A percentile compares a stretch with the other conserved stretches of the same genome.
Evolutionary conservation across 2,888 invertebrate species (phyloP).

Genomic region (Cyaniris semiargus): DNA sequence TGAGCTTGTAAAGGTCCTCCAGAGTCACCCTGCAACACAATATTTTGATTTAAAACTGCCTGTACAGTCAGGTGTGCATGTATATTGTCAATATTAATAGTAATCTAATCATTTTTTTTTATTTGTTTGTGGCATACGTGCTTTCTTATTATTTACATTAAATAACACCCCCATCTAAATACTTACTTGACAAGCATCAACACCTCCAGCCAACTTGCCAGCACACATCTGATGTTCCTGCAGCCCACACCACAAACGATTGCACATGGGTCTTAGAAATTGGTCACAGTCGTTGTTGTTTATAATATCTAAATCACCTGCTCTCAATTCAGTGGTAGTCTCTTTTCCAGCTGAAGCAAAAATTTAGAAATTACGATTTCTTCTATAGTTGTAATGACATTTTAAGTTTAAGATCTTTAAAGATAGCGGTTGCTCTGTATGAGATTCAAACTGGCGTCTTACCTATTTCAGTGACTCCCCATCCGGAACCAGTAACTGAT

Average conservation of each 20-base stretch:
- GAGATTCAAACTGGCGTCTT: conserved; percentile 15
- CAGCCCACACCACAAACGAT: conserved; percentile 43
- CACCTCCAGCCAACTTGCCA: conserved; percentile 44
- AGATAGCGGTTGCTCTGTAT: neutral
- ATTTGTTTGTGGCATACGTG: too few relatives aligned
- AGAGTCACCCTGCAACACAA: conserved; percentile 81
- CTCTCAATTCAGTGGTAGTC: conserved; percentile 27
- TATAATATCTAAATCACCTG: conserved; percentile 18
- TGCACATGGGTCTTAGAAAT: conserved; percentile 38
- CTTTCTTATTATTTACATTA: neutral
- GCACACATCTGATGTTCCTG: conserved; percentile 44
- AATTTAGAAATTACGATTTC: neutral
- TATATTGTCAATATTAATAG: too few relatives aligned
- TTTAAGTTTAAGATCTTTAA: neutral
- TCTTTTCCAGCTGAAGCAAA: conserved; percentile 18
- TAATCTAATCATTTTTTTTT: too few relatives aligned
- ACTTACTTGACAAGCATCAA: conserved; percentile 45
- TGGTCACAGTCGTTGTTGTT: conserved; percentile 33
- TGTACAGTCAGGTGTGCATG: too few relatives aligned
- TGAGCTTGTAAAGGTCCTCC: conserved; percentile 83
- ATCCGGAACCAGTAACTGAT: conserved; percentile 43
- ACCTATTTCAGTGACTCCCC: conserved; percentile 49
- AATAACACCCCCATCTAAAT: neutral
- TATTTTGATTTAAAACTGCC: neutral
- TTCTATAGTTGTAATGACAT: neutral